These are phyloP conservation scores for Mythimna vitellina DNA, from an alignment of 2,888 invertebrate species.

Conservation along the genomic window DNA sequence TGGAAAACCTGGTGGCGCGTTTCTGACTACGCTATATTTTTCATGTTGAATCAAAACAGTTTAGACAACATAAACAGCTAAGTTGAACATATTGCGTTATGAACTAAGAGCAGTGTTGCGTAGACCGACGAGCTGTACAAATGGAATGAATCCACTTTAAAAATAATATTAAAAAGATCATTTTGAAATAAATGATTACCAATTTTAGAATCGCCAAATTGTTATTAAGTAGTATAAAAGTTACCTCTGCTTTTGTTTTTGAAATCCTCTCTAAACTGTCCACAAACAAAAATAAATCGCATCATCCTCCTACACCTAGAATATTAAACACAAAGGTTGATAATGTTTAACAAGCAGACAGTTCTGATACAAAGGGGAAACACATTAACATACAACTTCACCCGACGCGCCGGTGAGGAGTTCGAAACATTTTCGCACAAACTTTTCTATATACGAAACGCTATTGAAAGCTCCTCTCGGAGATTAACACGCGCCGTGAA, in stretches of 20 bases:
- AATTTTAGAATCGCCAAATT: not conserved
- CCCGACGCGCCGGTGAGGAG: slow-evolving; percentile 78
- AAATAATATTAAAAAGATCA: slow-evolving; percentile 5
- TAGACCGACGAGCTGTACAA: slow-evolving; percentile 12
- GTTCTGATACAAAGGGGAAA: slow-evolving; percentile 87
- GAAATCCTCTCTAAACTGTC: slow-evolving; percentile 18
- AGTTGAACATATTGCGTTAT: slow-evolving; percentile 53
- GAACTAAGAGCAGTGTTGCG: slow-evolving; percentile 26
- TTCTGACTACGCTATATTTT: slow-evolving; percentile 56
- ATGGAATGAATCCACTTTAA: slow-evolving; percentile 18
- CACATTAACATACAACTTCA: slow-evolving; percentile 88
- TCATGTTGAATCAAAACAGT: slow-evolving; percentile 58
- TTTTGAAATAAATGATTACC: slow-evolving; percentile 3
- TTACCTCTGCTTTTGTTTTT: not conserved
- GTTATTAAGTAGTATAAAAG: no score
- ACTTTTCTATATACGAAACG: slow-evolving; percentile 88
- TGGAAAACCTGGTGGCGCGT: slow-evolving; percentile 61
- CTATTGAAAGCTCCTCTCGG: slow-evolving; percentile 88
- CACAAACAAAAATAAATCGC: slow-evolving; percentile 38
- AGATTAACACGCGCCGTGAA: slow-evolving; percentile 87
- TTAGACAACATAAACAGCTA: slow-evolving; percentile 48
- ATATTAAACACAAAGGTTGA: slow-evolving; percentile 58
- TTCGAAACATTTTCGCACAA: slow-evolving; percentile 87
- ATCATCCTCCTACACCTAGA: slow-evolving; percentile 28
- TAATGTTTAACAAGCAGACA: slow-evolving; percentile 82